A percentile compares a stretch with the other conserved stretches of the same genome.
Conservation (phyloP, 2,888 invertebrate genomes). For the Notodonta dromedarius region DNA sequence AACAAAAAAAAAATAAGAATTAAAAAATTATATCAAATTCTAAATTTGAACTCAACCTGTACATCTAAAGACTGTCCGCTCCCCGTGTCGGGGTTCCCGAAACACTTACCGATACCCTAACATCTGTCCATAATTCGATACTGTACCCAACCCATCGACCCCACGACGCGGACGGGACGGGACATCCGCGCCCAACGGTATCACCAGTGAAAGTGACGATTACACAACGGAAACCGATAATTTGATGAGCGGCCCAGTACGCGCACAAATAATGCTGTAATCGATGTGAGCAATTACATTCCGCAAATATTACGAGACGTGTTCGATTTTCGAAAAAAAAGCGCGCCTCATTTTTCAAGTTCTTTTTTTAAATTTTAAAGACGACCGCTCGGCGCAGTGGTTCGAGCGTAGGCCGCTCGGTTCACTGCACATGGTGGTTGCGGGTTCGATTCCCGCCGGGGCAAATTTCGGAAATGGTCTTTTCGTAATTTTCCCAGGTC, state of each 20-base stretch:
- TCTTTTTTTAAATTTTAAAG: not conserved
- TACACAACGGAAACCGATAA: conserved; percentile 40
- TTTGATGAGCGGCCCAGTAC: conserved; percentile 13
- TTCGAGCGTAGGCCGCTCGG: too few species aligned
- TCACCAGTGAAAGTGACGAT: conserved; percentile 55
- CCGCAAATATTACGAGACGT: not conserved
- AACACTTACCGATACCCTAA: conserved; percentile 67
- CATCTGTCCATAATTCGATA: conserved; percentile 66
- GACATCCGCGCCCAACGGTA: conserved; percentile 53
- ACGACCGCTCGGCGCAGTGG: too few species aligned
- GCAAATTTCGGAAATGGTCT: too few species aligned
- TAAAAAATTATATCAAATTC: too few species aligned
- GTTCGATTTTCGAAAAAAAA: not conserved
- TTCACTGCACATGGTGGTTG: too few species aligned
- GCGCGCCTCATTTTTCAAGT: not conserved
- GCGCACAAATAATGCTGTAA: conserved; percentile 21
- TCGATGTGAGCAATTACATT: conserved; percentile 3
- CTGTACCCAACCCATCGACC: conserved; percentile 23
- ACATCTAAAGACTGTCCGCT: conserved; percentile 36
- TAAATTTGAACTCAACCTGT: conserved; percentile 43
- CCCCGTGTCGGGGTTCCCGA: conserved; percentile 47
- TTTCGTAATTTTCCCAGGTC: too few species aligned
- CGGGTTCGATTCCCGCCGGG: too few species aligned
- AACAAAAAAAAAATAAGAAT: too few species aligned
- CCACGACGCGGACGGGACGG: conserved; percentile 33